A percentile compares a stretch with the other conserved stretches of the same genome.
These are phyloP conservation scores for Eubucco bourcierii DNA, from an alignment of 2,113 vertebrate genomes.

Conservation along the genomic window DNA sequence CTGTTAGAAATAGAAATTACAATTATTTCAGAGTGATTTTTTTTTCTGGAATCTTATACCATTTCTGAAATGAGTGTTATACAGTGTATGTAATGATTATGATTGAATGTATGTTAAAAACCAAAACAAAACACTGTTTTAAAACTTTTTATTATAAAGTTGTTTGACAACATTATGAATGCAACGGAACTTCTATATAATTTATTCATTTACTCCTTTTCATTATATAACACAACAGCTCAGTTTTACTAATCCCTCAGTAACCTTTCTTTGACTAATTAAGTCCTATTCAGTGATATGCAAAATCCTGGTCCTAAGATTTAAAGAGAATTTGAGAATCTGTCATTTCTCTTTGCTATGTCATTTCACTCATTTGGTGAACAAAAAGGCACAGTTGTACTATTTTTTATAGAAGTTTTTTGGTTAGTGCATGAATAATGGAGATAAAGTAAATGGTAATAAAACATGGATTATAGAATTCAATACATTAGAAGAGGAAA, in stretches of 20 bases:
- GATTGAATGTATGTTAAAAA: neutral
- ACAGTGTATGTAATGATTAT: neutral
- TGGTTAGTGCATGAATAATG: neutral
- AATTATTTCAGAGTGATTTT: rapidly evolving
- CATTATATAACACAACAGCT: neutral
- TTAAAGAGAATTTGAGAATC: neutral
- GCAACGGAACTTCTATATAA: neutral
- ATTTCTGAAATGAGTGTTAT: neutral
- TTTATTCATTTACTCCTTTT: neutral
- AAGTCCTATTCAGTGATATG: neutral
- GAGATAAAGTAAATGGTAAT: neutral
- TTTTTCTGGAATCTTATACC: neutral
- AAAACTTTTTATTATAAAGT: neutral
- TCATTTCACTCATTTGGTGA: neutral
- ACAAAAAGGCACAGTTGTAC: neutral
- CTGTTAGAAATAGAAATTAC: neutral
- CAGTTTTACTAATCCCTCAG: neutral
- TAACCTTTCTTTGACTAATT: neutral
- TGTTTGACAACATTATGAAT: neutral
- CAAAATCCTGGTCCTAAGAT: neutral
- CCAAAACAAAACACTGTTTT: neutral
- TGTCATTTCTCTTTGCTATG: neutral
- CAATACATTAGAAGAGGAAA: neutral
- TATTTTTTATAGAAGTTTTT: neutral
- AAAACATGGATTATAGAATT: neutral